Evolutionary conservation across 2,797 vertebrate genomes (phyloP).

Genomic region (Falco rusticolus): DNA sequence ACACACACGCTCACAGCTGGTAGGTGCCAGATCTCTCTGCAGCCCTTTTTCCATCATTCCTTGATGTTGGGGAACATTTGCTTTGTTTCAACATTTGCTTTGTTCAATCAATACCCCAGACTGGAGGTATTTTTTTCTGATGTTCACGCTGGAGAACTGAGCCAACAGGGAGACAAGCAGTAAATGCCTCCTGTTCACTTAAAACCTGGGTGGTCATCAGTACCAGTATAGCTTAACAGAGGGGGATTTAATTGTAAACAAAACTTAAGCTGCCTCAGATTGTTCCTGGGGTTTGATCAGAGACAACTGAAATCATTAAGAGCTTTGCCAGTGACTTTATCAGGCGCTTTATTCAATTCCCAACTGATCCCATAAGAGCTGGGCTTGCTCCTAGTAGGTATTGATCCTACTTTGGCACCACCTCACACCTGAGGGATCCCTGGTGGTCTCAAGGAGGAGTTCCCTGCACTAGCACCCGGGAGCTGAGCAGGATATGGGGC

Average conservation of each 20-base stretch:
- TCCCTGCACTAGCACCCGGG: rapidly evolving
- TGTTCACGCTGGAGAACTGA: not conserved
- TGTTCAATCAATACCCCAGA: not conserved
- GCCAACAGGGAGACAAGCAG: not conserved
- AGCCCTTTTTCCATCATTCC: not conserved
- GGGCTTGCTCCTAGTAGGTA: not conserved
- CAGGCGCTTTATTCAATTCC: not conserved
- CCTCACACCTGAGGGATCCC: not conserved
- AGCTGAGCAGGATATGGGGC: not conserved
- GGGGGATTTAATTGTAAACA: not conserved
- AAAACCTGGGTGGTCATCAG: not conserved
- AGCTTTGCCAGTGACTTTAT: not conserved
- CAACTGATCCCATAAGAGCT: not conserved
- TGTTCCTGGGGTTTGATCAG: not conserved
- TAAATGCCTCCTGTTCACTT: not conserved
- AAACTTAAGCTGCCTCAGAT: not conserved
- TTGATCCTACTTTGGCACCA: not conserved
- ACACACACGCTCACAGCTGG: rapidly evolving
- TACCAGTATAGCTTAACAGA: not conserved
- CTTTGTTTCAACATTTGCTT: not conserved
- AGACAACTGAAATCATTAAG: not conserved
- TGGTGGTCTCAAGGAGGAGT: no score
- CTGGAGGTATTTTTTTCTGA: not conserved
- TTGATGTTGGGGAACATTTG: not conserved
- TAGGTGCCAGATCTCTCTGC: not conserved